Evolutionary conservation across 2,113 vertebrate species (phyloP), one percentile per base, ranked within the genome.

Genomic region (Delphinapterus leucas): DNA sequence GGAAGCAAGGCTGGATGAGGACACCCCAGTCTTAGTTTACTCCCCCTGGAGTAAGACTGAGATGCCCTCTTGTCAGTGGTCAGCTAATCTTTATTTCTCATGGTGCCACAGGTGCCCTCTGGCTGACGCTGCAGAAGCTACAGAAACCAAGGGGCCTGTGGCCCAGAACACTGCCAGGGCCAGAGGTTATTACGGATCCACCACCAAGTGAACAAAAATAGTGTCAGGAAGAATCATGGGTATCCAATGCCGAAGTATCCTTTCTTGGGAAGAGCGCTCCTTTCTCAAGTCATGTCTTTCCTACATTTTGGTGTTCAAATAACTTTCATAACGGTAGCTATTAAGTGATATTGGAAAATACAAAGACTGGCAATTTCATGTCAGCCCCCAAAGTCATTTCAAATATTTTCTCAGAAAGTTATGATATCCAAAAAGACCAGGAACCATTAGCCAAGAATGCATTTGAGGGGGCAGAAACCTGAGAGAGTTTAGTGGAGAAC

Each of bases 321-420:
- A 38, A 26, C 20, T 84, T 26, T 76, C 25, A 61, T 26, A 53
- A 77, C 14, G 36, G 71, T n/a, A 82, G n/a, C 28, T 44, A 8
- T 38, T 68, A 9, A 31, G 2, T 21, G 55, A 61, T 33, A 21
- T 12, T 23, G 77, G 61, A 67, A 92, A 65, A 44, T 82, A 28
- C 91, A 79, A 44, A 71, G 49, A 17, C 11, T 10, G 61, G 28
- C 81, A 84, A 36, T 41, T 36, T 84, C 11, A 44, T 25, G 2
- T 70, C 33, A 61, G 33, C 44, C 41, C 26, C 92, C 21, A 67
- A 61, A 58, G 53, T 63, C 47, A 47, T 55, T 74, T 55, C 80
- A 88, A 28, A 68, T 41, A 88, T 87, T 87, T 86, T 79, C 83
- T 95, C 33, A 65, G 73, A 68, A 73, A 80, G 60, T 90, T 49